Base-by-base conservation (phyloP, 2,113 vertebrate genomes). In the Nycticryphes semicollaris region DNA sequence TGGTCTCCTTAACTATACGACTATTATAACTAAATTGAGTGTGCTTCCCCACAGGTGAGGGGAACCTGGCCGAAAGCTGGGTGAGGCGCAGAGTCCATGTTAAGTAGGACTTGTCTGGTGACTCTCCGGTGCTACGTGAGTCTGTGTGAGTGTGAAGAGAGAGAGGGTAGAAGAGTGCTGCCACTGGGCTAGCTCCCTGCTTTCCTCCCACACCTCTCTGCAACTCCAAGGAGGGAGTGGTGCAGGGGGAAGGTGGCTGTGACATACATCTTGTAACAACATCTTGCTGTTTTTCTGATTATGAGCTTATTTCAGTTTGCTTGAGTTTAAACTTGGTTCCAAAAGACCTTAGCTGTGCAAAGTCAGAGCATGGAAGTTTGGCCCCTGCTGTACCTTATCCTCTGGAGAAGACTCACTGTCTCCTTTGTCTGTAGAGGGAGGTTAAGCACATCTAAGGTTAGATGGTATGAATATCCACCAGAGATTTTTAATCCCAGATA, bases 201-300 rank as follows among this genome's bases (percentile, higher is more conserved):
- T 66, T 51, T 54, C 62, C 10, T 75, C 22, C n/a, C 2, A 3
- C 5, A 6, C 51, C 21, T 66, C 62, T 59, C 39, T 41, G 25
- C 60, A 33, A 60, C 24, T 75, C 60, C 39, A 35, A 33, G 25
- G 45, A 54, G 31, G 31, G 35, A 69, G 43, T 1, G 1, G 14
- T 33, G 10, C n/a, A 50, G 67, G 35, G 45, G 28, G 27, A 19
- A 37, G 17, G 53, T 47, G 30, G 14, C 53, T 81, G 37, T 0
- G 4, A 30, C 9, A 3, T 66, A 21, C 0, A 2, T n/a, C n/a
- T n/a, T n/a, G n/a, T n/a, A n/a, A n/a, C n/a, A 9, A 15, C 37
- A 4, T 6, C 25, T 67, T 80, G 37, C 19, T 56, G 0, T 23
- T 91, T 77, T 84, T 25, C 57, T 57, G 35, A 45, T 57, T 72